Evolutionary conservation across 2,888 invertebrate species (phyloP), one percentile per base, ranked within the genome.

Genomic region (Apamea epomidion): DNA sequence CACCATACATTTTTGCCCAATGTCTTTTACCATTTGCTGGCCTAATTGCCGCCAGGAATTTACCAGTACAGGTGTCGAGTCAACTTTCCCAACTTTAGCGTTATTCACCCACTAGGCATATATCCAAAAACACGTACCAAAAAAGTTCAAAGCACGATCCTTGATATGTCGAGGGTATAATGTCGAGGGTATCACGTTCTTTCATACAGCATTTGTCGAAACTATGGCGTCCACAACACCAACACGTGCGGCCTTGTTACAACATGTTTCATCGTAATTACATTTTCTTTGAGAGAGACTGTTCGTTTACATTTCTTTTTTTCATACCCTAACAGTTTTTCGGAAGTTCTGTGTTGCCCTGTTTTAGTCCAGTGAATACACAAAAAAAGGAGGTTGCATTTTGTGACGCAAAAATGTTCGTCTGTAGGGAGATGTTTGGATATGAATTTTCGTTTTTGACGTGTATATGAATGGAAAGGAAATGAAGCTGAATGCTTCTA

Each of bases 251-350:
- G 84, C 86, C 80, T 78, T 84, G 85, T 78, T 82, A 80, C 80
- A 84, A 88, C 88, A 88, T 91, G 91, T 91, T 90, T 91, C 90
- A 89, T 83, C 84, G 88, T 92, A 92, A 92, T 92, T 91, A 91
- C 92, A 90, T 92, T 92, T 92, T 91, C 92, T 91, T 91, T 92
- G 92, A 90, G 84, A 85, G 77, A 76, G 70, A 76, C 85, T 76
- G 74, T 74, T 82, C 73, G 81, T 83, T 83, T 82, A 74, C 75
- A 69, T 76, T 80, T 70, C 54, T 70, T 80, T 87, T 90, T 89
- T 82, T 62, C 76, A 48, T 81, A 51, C 60, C 58, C 74, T 76
- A 76, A 80, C 82, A 80, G 81, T 88, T 86, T 87, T 89, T 83
- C 78, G 82, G 75, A 42, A 71, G 69, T 76, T 70, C 73, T 73